These are phyloP conservation scores for Conus ventricosus DNA, from an alignment of 1,140 invertebrate species.

Conservation along the genomic window DNA sequence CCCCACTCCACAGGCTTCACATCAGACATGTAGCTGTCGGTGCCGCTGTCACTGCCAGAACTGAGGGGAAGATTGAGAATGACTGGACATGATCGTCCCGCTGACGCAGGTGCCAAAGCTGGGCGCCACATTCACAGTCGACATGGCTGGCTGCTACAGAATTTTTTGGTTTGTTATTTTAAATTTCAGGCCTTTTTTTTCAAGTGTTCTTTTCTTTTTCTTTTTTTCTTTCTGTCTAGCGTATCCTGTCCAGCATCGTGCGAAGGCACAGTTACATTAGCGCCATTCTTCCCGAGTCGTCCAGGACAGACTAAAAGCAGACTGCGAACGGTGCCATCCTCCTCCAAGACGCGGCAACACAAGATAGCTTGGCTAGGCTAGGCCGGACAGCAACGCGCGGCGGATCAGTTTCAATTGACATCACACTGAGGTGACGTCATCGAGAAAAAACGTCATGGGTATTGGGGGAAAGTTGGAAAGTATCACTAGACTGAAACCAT, in stretches of 20 bases:
- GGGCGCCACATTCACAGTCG: background rate
- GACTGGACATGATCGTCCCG: background rate
- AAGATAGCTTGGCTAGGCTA: background rate
- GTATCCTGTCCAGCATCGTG: background rate
- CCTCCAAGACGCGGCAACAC: background rate
- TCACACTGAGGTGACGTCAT: background rate
- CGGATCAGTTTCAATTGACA: background rate
- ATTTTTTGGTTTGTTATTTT: too few relatives aligned
- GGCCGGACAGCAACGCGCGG: background rate
- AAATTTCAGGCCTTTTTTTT: background rate
- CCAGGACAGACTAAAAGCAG: background rate
- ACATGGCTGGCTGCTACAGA: background rate
- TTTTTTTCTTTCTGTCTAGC: background rate
- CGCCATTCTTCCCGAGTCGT: background rate
- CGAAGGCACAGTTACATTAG: background rate
- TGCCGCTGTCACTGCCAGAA: background rate
- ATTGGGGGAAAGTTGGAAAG: background rate
- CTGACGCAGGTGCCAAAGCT: too few relatives aligned
- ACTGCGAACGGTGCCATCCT: background rate
- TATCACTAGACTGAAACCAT: too few relatives aligned
- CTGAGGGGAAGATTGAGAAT: background rate
- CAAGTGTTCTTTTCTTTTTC: background rate
- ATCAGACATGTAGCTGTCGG: background rate
- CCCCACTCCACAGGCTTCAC: background rate
- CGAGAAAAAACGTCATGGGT: background rate